Evolutionary conservation across 2,113 vertebrate genomes (phyloP).

Genomic region (Colaptes auratus): DNA sequence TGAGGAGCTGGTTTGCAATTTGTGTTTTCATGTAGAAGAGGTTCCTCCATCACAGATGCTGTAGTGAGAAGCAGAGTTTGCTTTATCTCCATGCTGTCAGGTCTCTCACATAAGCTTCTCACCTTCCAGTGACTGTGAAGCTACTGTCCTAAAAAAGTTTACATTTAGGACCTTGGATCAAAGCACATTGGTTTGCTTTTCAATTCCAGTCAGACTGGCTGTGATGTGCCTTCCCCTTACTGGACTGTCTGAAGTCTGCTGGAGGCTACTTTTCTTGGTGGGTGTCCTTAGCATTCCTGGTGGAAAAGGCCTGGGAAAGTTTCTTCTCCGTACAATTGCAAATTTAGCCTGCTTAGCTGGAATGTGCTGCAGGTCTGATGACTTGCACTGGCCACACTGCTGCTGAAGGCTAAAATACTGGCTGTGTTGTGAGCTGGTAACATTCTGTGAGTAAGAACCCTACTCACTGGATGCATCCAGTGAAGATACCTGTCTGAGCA

Average conservation of each 20-base stretch:
- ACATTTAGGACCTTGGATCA: not conserved
- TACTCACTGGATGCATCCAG: not conserved
- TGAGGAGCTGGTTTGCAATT: not conserved
- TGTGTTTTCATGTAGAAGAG: not conserved
- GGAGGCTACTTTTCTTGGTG: not conserved
- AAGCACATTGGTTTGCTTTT: not conserved
- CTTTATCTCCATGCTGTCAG: not conserved
- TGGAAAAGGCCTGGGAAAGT: not conserved
- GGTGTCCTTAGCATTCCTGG: not conserved
- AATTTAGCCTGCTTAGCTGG: not conserved
- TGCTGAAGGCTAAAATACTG: not conserved
- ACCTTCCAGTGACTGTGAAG: not conserved
- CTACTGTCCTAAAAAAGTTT: not conserved
- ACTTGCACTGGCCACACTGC: not conserved
- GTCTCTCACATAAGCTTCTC: not conserved
- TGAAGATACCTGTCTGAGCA: not conserved
- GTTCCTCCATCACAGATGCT: not conserved
- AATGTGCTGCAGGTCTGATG: not conserved
- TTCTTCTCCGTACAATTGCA: not conserved
- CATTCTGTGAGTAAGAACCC: not conserved
- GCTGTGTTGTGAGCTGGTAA: not conserved
- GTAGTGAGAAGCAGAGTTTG: not conserved
- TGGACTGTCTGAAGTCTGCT: not conserved
- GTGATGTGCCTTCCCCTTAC: not conserved
- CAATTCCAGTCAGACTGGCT: not conserved